These are phyloP conservation scores for Syngnathus typhle DNA, from an alignment of 2,113 vertebrate species.

Conservation along the genomic window DNA sequence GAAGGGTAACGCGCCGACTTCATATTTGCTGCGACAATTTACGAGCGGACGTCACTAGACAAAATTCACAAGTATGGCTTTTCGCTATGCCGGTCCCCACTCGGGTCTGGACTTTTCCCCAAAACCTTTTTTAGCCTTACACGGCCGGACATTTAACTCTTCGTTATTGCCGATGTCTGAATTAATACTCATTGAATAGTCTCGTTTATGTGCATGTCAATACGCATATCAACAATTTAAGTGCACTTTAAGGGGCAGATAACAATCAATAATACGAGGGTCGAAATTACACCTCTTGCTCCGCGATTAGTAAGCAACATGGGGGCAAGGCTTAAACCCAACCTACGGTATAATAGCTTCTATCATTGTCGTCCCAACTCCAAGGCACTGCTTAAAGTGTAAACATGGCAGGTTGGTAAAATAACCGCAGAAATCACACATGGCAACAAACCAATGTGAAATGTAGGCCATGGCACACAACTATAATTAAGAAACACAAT, in stretches of 20 bases:
- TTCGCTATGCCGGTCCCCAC: conserved; percentile 48
- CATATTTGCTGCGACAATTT: neutral
- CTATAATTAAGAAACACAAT: conserved; percentile 32
- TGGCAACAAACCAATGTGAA: conserved; percentile 33
- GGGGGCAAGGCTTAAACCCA: conserved; percentile 16
- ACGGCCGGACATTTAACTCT: conserved; percentile 9
- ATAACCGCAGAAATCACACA: conserved; percentile 31
- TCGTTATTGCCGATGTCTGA: conserved; percentile 44
- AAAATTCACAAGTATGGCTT: conserved; percentile 59
- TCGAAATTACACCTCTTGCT: conserved; percentile 32
- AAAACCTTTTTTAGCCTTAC: neutral
- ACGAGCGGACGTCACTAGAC: conserved; percentile 24
- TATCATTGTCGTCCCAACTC: conserved; percentile 41
- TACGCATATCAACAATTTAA: conserved; percentile 52
- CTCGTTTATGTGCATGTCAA: conserved; percentile 21
- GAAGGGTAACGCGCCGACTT: conserved; percentile 36
- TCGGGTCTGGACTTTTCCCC: conserved; percentile 13
- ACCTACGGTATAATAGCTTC: conserved; percentile 22
- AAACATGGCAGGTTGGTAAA: conserved; percentile 67
- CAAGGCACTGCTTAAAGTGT: conserved; percentile 76
- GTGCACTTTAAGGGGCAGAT: conserved; percentile 67
- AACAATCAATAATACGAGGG: conserved; percentile 24
- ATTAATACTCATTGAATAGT: conserved; percentile 8
- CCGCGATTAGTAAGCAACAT: conserved; percentile 20
- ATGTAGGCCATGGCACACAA: conserved; percentile 44